Evolutionary conservation across 2,797 vertebrate species (phyloP), one percentile per base, ranked within the genome.

Genomic region (Anomalospiza imberbis): DNA sequence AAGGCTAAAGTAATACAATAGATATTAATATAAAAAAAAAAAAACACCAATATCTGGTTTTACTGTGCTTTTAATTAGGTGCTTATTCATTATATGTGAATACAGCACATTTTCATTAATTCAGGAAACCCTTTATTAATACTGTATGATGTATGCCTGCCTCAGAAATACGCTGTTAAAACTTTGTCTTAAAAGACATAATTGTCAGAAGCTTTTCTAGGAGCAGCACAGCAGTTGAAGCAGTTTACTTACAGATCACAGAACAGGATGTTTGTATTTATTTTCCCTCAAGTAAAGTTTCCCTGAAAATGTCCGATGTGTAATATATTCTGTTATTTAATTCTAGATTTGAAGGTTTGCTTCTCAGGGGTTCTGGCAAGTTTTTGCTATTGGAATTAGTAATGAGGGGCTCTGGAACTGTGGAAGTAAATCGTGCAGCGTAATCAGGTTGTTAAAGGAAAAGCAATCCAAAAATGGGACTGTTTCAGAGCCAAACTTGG

Each of bases 1-100:
- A 98, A 98, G 93, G 94, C 97, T 97, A 87, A 97, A 98, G 96
- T 96, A 97, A 95, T 94, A 97, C 97, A 98, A 98, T 98, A 95
- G 98, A 97, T 98, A 97, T 97, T 97, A 98, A 96, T 97, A 96
- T 86, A 97, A 79, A 51, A 1, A n/a, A 32, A 67, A 29, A 18
- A 31, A 9, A 29, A 38, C 40, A 44, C n/a, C 96, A 97, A 95
- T 98, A 97, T 97, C 97, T 95, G 94, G 96, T 88, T 97, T 97
- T 88, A 83, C 95, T 65, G 45, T 86, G 94, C 85, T 97, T 97
- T 97, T 98, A 98, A 98, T 98, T 97, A 96, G 97, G 89, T 94
- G 92, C 92, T 96, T 96, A 95, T 94, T 97, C 97, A 97, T 96
- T 97, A 97, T 88, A 95, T 38, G 94, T 80, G 98, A 97, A 93